Base-by-base conservation (phyloP, 2,888 invertebrate species). In the Hydrotaea diabolus region DNA sequence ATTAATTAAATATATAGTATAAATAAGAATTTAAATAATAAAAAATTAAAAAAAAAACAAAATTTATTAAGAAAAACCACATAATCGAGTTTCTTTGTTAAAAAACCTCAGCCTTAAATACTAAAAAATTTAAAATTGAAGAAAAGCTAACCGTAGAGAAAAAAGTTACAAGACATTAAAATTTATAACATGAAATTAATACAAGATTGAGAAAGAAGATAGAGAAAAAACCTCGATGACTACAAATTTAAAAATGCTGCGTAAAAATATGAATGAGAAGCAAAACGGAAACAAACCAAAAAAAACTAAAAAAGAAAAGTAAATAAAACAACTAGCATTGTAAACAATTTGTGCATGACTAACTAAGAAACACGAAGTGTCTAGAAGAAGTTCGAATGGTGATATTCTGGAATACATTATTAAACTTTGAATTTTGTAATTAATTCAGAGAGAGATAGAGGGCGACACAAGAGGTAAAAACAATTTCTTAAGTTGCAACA, bases 1-100 rank as follows among this genome's bases (percentile, higher is more conserved):
- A 23, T 72, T 71, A 76, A 64, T 64, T 69, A 69, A 46, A 17
- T 13, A 5, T 69, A 69, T 39, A 69, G 11, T 57, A 72, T 80
- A 81, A 80, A 71, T 82, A 55, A 80, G 4, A 75, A 62, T 74
- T 80, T 73, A 69, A 79, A 77, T 74, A 82, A 77, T 49, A 49
- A 31, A 31, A 31, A 31, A 31, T 7, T 4, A 31, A 31, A 31
- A 31, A 31, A 31, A 31, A 31, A 31, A 64, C 43, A 59, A 62
- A n/a, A n/a, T 11, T 21, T 21, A 21, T n/a, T n/a, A n/a, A n/a
- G n/a, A n/a, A n/a, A n/a, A n/a, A n/a, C n/a, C 53, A 43, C 21
- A 62, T 64, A 46, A 31, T 31, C 46, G 39, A 71, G 64, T 83
- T 75, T 21, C 21, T 15, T 31, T 69, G 31, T 69, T 39, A 39